phyloP scores from a whole-genome alignment of 2,797 vertebrate species.

The Gymnocypris eckloni region DNA sequence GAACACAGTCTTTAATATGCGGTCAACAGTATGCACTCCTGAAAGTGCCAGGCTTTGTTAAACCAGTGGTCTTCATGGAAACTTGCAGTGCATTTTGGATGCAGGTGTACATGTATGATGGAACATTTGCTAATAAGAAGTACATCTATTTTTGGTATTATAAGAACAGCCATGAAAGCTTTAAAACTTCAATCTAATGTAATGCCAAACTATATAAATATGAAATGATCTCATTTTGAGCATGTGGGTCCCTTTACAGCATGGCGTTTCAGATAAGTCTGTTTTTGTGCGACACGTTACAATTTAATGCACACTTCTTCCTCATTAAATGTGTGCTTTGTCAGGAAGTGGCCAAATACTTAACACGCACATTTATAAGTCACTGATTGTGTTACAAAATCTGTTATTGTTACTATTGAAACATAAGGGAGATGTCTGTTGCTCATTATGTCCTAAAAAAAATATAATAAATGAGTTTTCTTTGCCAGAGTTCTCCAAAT shows the following conservation, averaged over 20 bases:
- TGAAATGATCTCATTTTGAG: not conserved
- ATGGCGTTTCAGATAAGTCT: not conserved
- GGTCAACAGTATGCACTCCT: not conserved
- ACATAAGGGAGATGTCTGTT: not conserved
- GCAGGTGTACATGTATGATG: not conserved
- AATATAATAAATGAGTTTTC: not conserved
- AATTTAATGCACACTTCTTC: not conserved
- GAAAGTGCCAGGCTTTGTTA: not conserved
- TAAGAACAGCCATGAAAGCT: not conserved
- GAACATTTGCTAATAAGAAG: not conserved
- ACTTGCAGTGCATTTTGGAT: not conserved
- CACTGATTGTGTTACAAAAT: slow-evolving; percentile 1
- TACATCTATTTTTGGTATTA: not conserved
- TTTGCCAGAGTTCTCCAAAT: not conserved
- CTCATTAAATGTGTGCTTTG: not conserved
- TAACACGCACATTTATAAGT: not conserved
- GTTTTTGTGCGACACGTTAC: not conserved
- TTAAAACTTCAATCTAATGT: not conserved
- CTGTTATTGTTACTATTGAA: not conserved
- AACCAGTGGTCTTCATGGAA: not conserved
- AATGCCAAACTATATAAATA: not conserved
- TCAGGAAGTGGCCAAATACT: not conserved
- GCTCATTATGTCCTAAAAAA: not conserved
- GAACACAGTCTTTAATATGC: not conserved
- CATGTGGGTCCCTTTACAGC: not conserved